Base-by-base conservation (phyloP, 1,140 invertebrate genomes). In the Ceratoteleas bidentatus region DNA sequence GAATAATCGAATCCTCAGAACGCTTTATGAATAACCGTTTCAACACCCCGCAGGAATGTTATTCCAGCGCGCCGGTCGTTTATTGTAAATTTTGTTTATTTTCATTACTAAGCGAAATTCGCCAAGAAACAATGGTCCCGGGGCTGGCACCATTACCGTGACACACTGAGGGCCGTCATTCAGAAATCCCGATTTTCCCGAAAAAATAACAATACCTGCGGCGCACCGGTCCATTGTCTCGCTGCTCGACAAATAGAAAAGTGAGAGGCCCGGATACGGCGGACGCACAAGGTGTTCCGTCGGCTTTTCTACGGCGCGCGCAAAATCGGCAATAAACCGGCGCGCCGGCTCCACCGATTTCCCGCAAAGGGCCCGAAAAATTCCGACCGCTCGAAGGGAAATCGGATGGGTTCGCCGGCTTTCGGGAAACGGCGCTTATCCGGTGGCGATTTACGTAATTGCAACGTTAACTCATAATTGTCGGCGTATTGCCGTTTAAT, bases 201-300 rank as follows among this genome's bases (percentile, higher is more conserved):
- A 76, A 76, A 77, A 68, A 73, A 82, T 43, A 82, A 82, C 79
- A 81, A 81, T 81, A 70, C 57, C 64, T 58, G 57, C 65, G 36
- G 50, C 70, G 15, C 78, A 74, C 70, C 76, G 16, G 76, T 54
- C 60, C 56, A 52, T 60, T 45, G 43, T 69, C 38, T 72, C 58
- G 38, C 50, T 69, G 58, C 62, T 74, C 57, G 56, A 50, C 76
- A 73, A 73, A 80, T 56, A 68, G 61, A 38, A 54, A 52, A 69
- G 72, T 53, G 33, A 81, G 70, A 81, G 14, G 40, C 6, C 72
- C 60, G 72, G 53, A 60, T 64, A 81, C 43, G 64, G 57, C 38
- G 69, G 58, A 74, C 64, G 33, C 58, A 62, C 50, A 74, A 81
- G 65, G 69, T 73, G 77, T 74, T 68, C 40, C 13, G 36, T 14